Evolutionary conservation across 2,888 invertebrate species (phyloP), one percentile per base, ranked within the genome.

Genomic region (Cataglyphis altisquamis): DNA sequence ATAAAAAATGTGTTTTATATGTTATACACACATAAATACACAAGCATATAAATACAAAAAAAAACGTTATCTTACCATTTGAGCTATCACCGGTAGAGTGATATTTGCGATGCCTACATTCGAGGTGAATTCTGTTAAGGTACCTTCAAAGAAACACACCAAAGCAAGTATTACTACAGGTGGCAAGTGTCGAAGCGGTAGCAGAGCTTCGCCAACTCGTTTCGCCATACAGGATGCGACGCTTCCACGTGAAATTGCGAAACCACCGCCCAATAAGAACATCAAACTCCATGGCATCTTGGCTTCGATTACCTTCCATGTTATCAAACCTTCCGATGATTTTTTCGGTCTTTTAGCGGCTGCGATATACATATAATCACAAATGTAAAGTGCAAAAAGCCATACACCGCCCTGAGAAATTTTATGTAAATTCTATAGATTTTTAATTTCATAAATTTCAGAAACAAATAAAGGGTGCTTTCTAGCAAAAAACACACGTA

Each of bases 251-350:
- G 96, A 96, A 88, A 96, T 93, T 0, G 96, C 96, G 89, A 96
- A 96, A 2, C 96, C 96, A 55, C 96, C 96, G n/a, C 96, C 96
- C 68, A 96, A 93, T 1, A 96, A 93, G n/a, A 96, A 94, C 83
- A 96, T 93, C 15, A 96, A 93, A n/a, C 96, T 95, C 96, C 96
- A 96, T 0, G 96, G 96, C 90, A 96, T 94, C 86, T 95, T 95
- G 3, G 92, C 92, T 66, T 96, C 95, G 1, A 96, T 94, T 3
- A 94, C 92, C 15, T 94, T 94, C 96, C 96, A 96, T 32, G 95
- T 95, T 5, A 96, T 91, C 62, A 96, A 89, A 1, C 95, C 95
- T 18, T 95, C 94, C 0, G 94, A 92, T 0, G 91, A 63, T 68
- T 77, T 88, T 2, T 12, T 45, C 0, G 93, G 93, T 48, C 92